Percentiles rank a stretch among this genome's conserved stretches.
Conservation (phyloP, 2,113 vertebrate species). For the Sapayoa aenigma region DNA sequence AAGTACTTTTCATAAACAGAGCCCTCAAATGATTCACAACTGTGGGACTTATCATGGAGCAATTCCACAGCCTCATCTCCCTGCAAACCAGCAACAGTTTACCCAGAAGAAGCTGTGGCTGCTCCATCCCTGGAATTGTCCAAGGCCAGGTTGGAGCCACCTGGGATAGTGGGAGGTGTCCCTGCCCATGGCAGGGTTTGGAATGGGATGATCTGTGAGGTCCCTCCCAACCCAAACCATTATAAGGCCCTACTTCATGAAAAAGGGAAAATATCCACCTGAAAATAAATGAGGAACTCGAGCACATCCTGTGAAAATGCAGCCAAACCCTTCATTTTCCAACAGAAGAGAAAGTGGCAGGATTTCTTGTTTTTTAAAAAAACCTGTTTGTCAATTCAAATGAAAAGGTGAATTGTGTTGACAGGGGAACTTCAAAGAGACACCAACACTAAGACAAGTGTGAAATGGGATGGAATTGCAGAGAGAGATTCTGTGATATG, state of each 20-base stretch:
- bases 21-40: not conserved
- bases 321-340: not conserved
- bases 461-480: not conserved
- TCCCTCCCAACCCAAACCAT: not conserved
- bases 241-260: not conserved
- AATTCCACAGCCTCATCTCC: not conserved
- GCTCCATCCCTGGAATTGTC: not conserved
- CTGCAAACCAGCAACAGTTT: not conserved
- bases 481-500: not conserved
- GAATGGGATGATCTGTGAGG: rapidly evolving
- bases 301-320: not conserved
- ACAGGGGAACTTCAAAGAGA: not conserved
- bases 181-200: not conserved
- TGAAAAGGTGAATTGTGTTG: not conserved
- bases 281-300: not conserved
- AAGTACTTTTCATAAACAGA: not conserved
- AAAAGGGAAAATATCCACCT: not conserved
- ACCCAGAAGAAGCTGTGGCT: rapidly evolving
- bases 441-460: not conserved
- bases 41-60: not conserved
- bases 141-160: not conserved
- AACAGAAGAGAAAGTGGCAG: not conserved
- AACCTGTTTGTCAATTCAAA: not conserved
- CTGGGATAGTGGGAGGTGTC: not conserved
- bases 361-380: not conserved